Evolutionary conservation across 2,797 vertebrate genomes (phyloP).

Genomic region (Chrosomus eos): DNA sequence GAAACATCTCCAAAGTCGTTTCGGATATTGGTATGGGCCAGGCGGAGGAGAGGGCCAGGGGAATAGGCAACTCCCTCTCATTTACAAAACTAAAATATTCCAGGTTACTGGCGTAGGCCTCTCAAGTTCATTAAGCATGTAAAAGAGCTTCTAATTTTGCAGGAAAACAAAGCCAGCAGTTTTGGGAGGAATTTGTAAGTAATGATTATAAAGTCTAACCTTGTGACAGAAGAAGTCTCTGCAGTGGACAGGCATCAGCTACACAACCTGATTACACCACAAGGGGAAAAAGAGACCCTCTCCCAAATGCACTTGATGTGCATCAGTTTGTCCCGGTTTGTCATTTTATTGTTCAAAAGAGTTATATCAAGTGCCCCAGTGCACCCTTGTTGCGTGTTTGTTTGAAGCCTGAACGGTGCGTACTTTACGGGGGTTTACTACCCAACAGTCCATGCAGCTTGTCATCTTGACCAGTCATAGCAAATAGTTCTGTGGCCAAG

Average conservation of each 20-base stretch:
- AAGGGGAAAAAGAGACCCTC: no score
- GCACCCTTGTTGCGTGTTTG: neutral
- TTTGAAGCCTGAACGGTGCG: neutral
- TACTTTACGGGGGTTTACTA: neutral
- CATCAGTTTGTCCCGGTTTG: neutral
- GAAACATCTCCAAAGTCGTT: slow-evolving; percentile 77
- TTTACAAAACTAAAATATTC: slow-evolving; percentile 79
- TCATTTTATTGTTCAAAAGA: slow-evolving; percentile 14
- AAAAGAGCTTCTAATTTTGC: slow-evolving; percentile 74
- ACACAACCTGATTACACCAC: neutral
- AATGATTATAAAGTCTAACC: slow-evolving; percentile 37
- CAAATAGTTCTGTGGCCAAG: neutral
- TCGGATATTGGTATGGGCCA: slow-evolving; percentile 79
- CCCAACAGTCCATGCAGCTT: neutral
- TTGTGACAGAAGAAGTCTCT: slow-evolving; percentile 5
- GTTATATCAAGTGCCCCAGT: neutral
- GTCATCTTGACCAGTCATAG: neutral
- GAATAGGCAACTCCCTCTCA: slow-evolving; percentile 77
- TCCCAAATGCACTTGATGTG: slow-evolving; percentile 5
- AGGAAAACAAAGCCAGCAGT: slow-evolving; percentile 68
- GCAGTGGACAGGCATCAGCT: neutral
- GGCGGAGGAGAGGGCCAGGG: slow-evolving; percentile 67
- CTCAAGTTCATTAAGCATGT: slow-evolving; percentile 74
- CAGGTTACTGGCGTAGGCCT: slow-evolving; percentile 74
- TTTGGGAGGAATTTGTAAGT: slow-evolving; percentile 61